These are phyloP conservation scores for Acanthococcus lagerstroemiae DNA, from an alignment of 2,888 invertebrate genomes.

Conservation along the genomic window DNA sequence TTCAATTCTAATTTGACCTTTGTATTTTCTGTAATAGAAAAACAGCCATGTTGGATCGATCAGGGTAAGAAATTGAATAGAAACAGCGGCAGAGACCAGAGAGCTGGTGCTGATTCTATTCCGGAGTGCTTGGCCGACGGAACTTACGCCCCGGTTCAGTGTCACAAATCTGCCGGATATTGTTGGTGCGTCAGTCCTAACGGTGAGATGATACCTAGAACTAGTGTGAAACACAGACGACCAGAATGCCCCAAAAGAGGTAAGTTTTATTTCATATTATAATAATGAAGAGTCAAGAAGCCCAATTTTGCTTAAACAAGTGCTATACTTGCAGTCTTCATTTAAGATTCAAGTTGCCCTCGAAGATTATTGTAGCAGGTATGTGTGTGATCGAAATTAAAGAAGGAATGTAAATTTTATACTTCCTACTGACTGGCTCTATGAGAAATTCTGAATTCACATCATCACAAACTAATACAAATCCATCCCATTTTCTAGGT, in stretches of 20 bases:
- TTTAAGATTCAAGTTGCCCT: no score
- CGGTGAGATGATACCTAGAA: slow-evolving; percentile 72
- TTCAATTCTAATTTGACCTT: neutral
- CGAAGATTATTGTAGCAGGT: no score
- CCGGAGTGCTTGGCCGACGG: slow-evolving; percentile 77
- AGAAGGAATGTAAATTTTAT: neutral
- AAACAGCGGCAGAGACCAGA: slow-evolving; percentile 41
- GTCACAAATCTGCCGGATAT: slow-evolving; percentile 59
- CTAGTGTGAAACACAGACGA: slow-evolving; percentile 53
- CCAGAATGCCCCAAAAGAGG: slow-evolving; percentile 50
- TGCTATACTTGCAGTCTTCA: neutral
- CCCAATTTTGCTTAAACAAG: neutral
- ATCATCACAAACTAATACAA: no score
- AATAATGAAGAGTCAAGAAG: neutral
- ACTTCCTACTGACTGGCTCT: no score
- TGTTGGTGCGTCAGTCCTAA: slow-evolving; percentile 87
- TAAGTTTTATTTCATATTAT: neutral
- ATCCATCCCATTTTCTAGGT: no score
- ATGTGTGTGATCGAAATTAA: no score
- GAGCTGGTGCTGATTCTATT: slow-evolving; percentile 51
- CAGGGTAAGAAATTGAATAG: slow-evolving; percentile 33
- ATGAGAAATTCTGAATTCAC: no score
- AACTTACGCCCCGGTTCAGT: slow-evolving; percentile 74
- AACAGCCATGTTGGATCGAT: slow-evolving; percentile 43
- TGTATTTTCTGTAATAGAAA: slow-evolving; percentile 39